These are phyloP conservation scores for Picus viridis DNA, from an alignment of 2,797 vertebrate species.

Conservation along the genomic window DNA sequence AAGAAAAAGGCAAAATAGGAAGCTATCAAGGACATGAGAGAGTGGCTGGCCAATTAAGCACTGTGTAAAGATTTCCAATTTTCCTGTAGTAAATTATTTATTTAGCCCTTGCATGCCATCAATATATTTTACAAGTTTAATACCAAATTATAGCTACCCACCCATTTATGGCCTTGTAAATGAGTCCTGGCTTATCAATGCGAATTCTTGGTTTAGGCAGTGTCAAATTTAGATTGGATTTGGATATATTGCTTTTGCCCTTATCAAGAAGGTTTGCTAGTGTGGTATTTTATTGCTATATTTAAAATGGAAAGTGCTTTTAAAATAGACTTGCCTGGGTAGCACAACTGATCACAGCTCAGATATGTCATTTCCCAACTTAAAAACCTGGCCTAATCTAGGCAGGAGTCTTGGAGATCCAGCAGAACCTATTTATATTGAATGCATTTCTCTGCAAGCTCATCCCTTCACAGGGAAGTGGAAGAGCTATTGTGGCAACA, in stretches of 20 bases:
- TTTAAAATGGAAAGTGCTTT: slow-evolving; percentile 86
- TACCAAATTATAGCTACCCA: slow-evolving; percentile 84
- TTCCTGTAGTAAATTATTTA: slow-evolving; percentile 86
- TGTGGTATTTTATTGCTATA: slow-evolving; percentile 83
- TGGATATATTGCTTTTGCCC: slow-evolving; percentile 84
- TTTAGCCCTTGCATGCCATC: slow-evolving; percentile 80
- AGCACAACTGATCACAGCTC: slow-evolving; percentile 75
- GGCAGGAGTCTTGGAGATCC: slow-evolving; percentile 54
- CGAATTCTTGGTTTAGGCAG: slow-evolving; percentile 80
- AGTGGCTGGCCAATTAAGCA: slow-evolving; percentile 78
- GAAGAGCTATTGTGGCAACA: slow-evolving; percentile 66
- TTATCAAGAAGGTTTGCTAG: slow-evolving; percentile 82
- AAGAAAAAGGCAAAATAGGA: slow-evolving; percentile 49
- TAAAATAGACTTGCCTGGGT: slow-evolving; percentile 78
- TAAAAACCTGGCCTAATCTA: slow-evolving; percentile 66
- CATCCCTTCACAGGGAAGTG: slow-evolving; percentile 49
- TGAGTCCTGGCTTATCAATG: slow-evolving; percentile 81
- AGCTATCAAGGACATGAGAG: slow-evolving; percentile 60
- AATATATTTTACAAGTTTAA: slow-evolving; percentile 85
- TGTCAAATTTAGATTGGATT: slow-evolving; percentile 88
- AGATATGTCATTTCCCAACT: slow-evolving; percentile 76
- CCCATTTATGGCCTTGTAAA: slow-evolving; percentile 85
- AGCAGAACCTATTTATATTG: slow-evolving; percentile 50
- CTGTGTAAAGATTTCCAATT: slow-evolving; percentile 83
- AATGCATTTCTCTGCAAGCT: slow-evolving; percentile 8